phyloP scores from a whole-genome alignment of 2,888 invertebrate species.

The Vandiemenella viatica region DNA sequence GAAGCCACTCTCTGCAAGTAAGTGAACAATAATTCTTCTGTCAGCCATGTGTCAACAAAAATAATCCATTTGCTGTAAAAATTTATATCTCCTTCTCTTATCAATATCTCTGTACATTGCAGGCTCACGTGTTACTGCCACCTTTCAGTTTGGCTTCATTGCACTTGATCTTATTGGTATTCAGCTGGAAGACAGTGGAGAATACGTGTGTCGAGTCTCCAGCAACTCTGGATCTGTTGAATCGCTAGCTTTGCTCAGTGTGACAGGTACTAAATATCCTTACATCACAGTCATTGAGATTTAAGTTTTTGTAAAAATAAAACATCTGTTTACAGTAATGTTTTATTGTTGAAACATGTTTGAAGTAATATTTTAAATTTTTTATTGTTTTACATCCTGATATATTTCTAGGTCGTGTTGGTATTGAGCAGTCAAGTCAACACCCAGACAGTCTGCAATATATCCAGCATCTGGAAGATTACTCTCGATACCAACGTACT shows the following conservation, averaged over 20 bases:
- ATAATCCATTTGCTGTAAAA: too few species aligned
- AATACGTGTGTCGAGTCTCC: constrained; percentile 76
- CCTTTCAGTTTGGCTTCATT: constrained; percentile 95
- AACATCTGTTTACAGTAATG: too few species aligned
- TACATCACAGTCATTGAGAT: too few species aligned
- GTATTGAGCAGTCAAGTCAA: constrained; percentile 76
- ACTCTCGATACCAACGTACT: constrained; percentile 70
- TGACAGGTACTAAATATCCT: constrained; percentile 47
- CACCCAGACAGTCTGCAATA: constrained; percentile 83
- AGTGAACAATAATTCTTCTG: constrained; percentile 30
- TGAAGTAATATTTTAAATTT: too few species aligned
- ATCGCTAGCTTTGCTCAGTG: constrained; percentile 65
- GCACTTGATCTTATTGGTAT: constrained; percentile 82
- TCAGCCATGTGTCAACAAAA: too few species aligned
- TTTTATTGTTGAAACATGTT: too few species aligned
- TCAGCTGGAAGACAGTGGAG: constrained; percentile 72
- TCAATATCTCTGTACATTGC: constrained; percentile 17
- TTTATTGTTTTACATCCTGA: too few species aligned
- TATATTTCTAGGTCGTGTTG: constrained; percentile 61
- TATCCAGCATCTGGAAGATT: constrained; percentile 81
- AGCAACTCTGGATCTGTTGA: constrained; percentile 78
- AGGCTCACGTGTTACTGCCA: constrained; percentile 91
- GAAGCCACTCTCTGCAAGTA: constrained; percentile 79
- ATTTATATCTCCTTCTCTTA: too few species aligned
- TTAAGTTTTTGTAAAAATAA: too few species aligned